These are phyloP conservation scores for Hylia prasina DNA, from an alignment of 2,113 vertebrate species.

Conservation along the genomic window DNA sequence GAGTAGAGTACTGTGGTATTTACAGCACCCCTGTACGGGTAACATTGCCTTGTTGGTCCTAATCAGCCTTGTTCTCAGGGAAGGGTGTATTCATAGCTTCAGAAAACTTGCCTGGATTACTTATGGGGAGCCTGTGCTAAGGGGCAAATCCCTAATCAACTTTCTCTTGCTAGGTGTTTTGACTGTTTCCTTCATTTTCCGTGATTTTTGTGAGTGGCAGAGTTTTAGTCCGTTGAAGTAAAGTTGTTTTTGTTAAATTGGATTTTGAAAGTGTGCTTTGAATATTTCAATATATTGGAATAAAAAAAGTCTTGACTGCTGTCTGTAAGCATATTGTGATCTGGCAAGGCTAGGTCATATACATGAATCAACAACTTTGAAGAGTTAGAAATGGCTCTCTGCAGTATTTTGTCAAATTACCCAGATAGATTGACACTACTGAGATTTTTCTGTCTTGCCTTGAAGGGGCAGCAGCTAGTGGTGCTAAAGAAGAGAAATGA, in stretches of 20 bases:
- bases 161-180: not conserved
- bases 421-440: not conserved
- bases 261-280: not conserved
- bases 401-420: not conserved
- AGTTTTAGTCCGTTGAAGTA: not conserved
- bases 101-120: not conserved
- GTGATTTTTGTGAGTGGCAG: not conserved
- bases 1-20: rapidly evolving
- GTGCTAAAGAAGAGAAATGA: not conserved
- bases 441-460: not conserved
- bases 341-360: not conserved
- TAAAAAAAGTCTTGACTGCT: not conserved
- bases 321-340: not conserved
- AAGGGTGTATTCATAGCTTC: not conserved
- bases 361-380: not conserved
- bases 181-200: not conserved
- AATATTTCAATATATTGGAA: not conserved
- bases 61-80: not conserved
- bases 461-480: not conserved
- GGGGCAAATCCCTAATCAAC: not conserved
- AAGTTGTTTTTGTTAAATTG: not conserved
- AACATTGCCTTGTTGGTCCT: not conserved
- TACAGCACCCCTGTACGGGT: not conserved
- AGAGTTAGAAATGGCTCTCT: not conserved
- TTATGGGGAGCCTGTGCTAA: not conserved